Percentiles rank a stretch among this genome's conserved stretches.
phyloP scores from a whole-genome alignment of 2,797 vertebrate genomes.

The Coranthus polyacanthus region DNA sequence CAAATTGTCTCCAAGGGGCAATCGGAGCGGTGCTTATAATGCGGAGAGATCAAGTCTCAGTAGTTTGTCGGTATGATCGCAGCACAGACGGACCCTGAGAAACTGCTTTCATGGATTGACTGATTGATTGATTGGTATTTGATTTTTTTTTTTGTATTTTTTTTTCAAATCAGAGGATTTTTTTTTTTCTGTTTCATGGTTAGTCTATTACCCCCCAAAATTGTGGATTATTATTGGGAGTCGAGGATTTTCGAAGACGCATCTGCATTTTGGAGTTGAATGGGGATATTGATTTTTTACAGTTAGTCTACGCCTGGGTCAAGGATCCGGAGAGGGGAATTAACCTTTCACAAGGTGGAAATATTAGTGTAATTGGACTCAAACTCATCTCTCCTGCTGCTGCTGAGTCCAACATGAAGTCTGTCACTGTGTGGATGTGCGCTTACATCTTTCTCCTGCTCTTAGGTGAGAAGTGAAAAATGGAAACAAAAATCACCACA shows the following conservation, averaged over 20 bases:
- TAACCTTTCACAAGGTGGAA: slow-evolving; percentile 68
- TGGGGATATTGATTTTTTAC: slow-evolving; percentile 68
- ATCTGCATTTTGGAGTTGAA: slow-evolving; percentile 62
- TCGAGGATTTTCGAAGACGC: slow-evolving; percentile 45
- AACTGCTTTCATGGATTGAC: slow-evolving; percentile 75
- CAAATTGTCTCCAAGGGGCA: slow-evolving; percentile 49
- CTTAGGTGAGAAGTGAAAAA: slow-evolving; percentile 79
- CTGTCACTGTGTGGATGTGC: slow-evolving; percentile 80
- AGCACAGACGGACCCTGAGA: slow-evolving; percentile 71
- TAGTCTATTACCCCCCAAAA: slow-evolving; percentile 38
- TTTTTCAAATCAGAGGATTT: slow-evolving; percentile 41
- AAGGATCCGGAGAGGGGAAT: slow-evolving; percentile 68
- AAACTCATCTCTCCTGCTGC: slow-evolving; percentile 50
- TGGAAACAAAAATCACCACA: slow-evolving; percentile 12
- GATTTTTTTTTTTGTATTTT: slow-evolving; percentile 20
- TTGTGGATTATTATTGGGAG: slow-evolving; percentile 72
- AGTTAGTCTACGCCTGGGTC: slow-evolving; percentile 54
- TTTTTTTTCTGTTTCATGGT: slow-evolving; percentile 27
- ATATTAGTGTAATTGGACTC: slow-evolving; percentile 63
- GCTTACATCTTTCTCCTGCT: slow-evolving; percentile 78
- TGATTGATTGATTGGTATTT: slow-evolving; percentile 58
- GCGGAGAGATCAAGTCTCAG: slow-evolving; percentile 77
- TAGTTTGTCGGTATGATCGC: slow-evolving; percentile 77
- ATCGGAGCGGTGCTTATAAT: slow-evolving; percentile 64
- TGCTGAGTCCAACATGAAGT: slow-evolving; percentile 75